These are phyloP conservation scores for Chiroxiphia lanceolata DNA, from an alignment of 2,797 vertebrate genomes.

Conservation along the genomic window DNA sequence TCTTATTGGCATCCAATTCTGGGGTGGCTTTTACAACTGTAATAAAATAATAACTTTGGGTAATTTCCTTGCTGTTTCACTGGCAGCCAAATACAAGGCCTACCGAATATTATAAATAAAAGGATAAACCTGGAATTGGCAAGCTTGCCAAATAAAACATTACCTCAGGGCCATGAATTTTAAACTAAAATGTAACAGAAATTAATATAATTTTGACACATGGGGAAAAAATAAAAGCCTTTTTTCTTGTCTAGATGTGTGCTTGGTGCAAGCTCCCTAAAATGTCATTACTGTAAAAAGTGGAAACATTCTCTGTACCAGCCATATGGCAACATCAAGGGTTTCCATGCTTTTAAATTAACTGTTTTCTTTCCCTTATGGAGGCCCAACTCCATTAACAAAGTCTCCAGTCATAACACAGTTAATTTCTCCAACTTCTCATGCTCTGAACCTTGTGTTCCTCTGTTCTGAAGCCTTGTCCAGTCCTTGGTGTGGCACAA, in stretches of 20 bases:
- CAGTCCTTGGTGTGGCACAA: neutral
- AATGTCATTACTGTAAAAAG: neutral
- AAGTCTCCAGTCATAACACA: neutral
- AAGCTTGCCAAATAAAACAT: slow-evolving; percentile 1
- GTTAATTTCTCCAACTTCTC: neutral
- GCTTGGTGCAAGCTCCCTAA: neutral
- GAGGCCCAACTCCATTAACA: neutral
- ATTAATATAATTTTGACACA: neutral
- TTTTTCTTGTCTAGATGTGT: neutral
- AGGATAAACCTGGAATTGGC: neutral
- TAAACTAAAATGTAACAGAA: neutral
- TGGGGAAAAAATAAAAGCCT: neutral
- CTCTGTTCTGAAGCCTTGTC: neutral
- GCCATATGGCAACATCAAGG: neutral
- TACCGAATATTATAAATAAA: slow-evolving; percentile 1
- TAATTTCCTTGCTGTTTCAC: neutral
- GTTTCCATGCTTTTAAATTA: neutral
- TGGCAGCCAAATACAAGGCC: neutral
- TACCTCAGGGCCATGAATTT: neutral
- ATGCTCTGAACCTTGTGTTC: neutral
- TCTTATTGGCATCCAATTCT: neutral
- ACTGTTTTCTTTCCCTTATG: neutral
- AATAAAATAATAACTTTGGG: neutral
- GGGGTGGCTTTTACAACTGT: neutral
- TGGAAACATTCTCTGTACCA: neutral